A percentile compares a stretch with the other conserved stretches of the same genome.
Conservation (phyloP, 2,113 vertebrate genomes). For the Thymallus thymallus region DNA sequence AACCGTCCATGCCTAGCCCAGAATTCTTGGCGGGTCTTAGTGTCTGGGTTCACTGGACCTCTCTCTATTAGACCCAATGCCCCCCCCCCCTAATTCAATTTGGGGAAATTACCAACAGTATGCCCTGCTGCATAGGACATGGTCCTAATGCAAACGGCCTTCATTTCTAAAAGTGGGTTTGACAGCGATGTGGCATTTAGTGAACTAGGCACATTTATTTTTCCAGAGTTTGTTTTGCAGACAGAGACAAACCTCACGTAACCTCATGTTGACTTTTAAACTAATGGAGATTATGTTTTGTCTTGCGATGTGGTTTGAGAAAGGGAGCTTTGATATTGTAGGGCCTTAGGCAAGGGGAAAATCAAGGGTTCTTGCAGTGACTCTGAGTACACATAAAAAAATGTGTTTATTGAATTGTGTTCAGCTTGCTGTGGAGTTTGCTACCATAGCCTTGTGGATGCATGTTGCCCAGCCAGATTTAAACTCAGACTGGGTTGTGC, state of each 20-base stretch:
- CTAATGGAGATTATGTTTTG: not conserved
- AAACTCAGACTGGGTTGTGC: too few relatives aligned
- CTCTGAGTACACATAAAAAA: not conserved
- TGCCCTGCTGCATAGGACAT: slow-evolving; percentile 19
- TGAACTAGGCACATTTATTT: not conserved
- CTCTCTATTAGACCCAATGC: not conserved
- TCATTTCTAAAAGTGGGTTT: not conserved
- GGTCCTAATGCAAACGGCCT: slow-evolving; percentile 7
- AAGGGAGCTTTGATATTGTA: not conserved
- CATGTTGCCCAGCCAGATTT: too few relatives aligned
- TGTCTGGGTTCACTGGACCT: not conserved
- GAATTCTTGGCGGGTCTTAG: slow-evolving; percentile 3
- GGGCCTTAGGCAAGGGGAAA: not conserved
- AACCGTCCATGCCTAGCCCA: not conserved
- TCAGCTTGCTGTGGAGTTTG: not conserved
- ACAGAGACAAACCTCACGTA: not conserved
- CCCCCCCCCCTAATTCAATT: slow-evolving; percentile 27
- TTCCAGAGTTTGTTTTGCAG: slow-evolving; percentile 1
- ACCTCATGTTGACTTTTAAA: not conserved
- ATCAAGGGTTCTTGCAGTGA: not conserved
- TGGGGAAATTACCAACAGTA: slow-evolving; percentile 22
- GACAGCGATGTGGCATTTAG: not conserved
- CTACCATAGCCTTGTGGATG: not conserved
- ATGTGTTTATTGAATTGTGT: not conserved
- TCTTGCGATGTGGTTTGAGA: not conserved